These are phyloP conservation scores for Nebria ingens DNA, from an alignment of 1,140 invertebrate genomes.

Conservation along the genomic window DNA sequence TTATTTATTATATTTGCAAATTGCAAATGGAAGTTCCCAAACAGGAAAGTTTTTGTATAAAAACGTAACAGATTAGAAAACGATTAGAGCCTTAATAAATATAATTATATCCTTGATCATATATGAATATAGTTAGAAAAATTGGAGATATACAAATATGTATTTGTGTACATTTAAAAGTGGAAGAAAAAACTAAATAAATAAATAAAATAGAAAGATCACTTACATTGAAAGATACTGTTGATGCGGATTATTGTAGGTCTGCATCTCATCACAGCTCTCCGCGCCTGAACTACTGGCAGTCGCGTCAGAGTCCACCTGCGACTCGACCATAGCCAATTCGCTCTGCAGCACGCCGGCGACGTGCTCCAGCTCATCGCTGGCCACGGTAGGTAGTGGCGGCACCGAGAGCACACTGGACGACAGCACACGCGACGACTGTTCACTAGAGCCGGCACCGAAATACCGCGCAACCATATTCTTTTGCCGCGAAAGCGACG, in stretches of 20 bases:
- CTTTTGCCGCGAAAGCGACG: slow-evolving; percentile 23
- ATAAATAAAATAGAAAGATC: too few relatives aligned
- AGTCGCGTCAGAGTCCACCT: slow-evolving; percentile 85
- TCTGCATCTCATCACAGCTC: slow-evolving; percentile 81
- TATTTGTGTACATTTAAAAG: too few relatives aligned
- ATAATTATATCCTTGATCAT: too few relatives aligned
- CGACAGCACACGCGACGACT: slow-evolving; percentile 22
- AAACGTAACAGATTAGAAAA: too few relatives aligned
- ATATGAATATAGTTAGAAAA: too few relatives aligned
- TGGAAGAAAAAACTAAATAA: too few relatives aligned
- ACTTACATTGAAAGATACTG: slow-evolving; percentile 69
- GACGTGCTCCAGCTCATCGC: slow-evolving; percentile 48
- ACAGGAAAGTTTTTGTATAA: too few relatives aligned
- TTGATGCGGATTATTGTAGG: slow-evolving; percentile 65
- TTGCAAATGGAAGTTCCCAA: too few relatives aligned
- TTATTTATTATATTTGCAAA: too few relatives aligned
- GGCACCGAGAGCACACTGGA: slow-evolving; percentile 37
- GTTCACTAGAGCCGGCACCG: slow-evolving; percentile 48
- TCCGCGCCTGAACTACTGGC: slow-evolving; percentile 88
- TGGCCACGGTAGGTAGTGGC: slow-evolving; percentile 36
- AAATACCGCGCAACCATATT: slow-evolving; percentile 44
- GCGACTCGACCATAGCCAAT: slow-evolving; percentile 56
- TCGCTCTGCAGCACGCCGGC: slow-evolving; percentile 58
- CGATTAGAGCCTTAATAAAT: too few relatives aligned
- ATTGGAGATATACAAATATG: too few relatives aligned